Conservation (phyloP, 2,888 invertebrate species). For the Heteromyza rotundicornis region DNA sequence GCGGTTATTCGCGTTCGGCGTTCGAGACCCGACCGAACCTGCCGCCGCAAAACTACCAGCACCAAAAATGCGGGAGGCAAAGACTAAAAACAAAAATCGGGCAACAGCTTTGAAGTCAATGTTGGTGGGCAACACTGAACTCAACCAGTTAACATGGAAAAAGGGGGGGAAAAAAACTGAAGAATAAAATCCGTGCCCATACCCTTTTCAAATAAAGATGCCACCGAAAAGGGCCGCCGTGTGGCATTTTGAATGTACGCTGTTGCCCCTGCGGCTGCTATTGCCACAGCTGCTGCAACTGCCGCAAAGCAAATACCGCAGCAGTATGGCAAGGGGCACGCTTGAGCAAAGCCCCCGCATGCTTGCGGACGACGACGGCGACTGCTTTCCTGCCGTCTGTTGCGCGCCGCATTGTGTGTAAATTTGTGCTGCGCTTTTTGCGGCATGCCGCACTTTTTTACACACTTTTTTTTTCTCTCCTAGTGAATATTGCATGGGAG, state of each 20-base stretch:
- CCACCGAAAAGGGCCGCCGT: background rate
- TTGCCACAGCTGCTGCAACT: no score
- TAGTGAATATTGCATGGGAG: background rate
- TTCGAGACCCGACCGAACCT: no score
- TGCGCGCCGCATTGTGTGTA: background rate
- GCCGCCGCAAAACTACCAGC: no score
- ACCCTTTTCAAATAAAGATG: background rate
- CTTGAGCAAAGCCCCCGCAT: background rate
- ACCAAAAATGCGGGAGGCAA: no score
- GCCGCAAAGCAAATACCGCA: background rate
- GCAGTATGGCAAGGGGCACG: background rate
- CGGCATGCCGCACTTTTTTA: no score
- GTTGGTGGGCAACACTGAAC: background rate
- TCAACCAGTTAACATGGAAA: background rate
- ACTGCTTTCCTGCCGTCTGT: background rate
- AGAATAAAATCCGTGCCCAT: background rate
- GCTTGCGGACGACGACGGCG: background rate
- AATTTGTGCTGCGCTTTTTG: constrained; percentile 9
- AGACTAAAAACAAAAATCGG: no score
- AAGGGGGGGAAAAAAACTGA: background rate
- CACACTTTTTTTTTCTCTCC: background rate
- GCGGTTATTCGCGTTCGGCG: no score
- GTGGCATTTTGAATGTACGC: background rate
- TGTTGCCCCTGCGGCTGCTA: no score
- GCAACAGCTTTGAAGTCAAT: no score